phyloP scores from a whole-genome alignment of 2,113 vertebrate species.

The Albula goreensis region DNA sequence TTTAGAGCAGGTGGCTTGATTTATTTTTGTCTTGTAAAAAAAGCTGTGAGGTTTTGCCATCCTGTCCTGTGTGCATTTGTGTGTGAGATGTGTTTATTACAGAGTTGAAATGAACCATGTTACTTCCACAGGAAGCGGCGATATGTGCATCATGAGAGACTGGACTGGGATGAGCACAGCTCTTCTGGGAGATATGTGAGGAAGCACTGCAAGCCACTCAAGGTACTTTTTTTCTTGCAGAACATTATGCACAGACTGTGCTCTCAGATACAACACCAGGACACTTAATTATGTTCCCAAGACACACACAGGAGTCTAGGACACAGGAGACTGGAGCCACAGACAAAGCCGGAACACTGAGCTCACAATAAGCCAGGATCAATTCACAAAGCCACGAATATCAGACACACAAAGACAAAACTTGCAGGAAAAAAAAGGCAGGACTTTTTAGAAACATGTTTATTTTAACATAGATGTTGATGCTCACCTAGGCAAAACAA shows the following conservation, averaged over 20 bases:
- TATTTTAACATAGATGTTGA: no score
- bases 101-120: not conserved
- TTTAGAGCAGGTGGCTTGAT: no score
- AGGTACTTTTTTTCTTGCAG: conserved; percentile 64
- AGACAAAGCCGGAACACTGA: no score
- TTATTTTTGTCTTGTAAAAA: not conserved
- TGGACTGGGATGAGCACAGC: conserved; percentile 84
- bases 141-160: conserved; percentile 75
- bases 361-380: no score
- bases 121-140: conserved; percentile 73
- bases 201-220: conserved; percentile 85
- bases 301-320: no score
- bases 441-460: no score
- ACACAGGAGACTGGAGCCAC: no score
- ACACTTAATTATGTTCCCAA: no score
- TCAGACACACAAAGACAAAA: not conserved
- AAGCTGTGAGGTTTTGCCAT: not conserved
- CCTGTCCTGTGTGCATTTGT: no score
- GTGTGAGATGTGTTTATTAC: not conserved
- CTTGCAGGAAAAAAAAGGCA: no score
- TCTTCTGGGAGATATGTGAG: conserved; percentile 77
- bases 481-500: not conserved
- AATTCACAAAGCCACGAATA: no score
- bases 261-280: no score
- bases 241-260: not conserved